Conservation (phyloP, 2,113 vertebrate genomes). For the Brienomyrus longianalis region DNA sequence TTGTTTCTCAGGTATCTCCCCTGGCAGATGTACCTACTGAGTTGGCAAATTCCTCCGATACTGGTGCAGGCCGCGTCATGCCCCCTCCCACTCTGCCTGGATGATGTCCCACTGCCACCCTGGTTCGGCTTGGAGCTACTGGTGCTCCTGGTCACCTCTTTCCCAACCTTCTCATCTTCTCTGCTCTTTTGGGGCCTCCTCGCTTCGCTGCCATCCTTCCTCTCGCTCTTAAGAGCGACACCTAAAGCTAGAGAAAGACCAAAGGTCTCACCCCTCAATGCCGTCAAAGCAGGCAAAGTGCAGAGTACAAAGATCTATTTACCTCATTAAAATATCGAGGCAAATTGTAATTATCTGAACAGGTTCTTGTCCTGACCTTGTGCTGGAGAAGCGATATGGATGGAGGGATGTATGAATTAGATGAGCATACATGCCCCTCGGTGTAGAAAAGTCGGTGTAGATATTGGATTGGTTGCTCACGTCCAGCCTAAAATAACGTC, state of each 20-base stretch:
- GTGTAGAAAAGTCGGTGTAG: not conserved
- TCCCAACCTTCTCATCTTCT: constrained; percentile 12
- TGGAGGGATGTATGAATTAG: not conserved
- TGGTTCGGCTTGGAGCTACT: constrained; percentile 24
- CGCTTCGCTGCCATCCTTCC: too few relatives aligned
- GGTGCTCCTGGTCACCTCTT: constrained; percentile 8
- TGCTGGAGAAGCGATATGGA: not conserved
- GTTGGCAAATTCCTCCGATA: constrained; percentile 46
- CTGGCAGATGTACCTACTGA: constrained; percentile 35
- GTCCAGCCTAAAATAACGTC: constrained; percentile 20
- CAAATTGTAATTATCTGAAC: not conserved
- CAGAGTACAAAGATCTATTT: not conserved
- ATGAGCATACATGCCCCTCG: not conserved
- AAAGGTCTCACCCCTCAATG: not conserved
- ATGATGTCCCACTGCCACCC: not conserved
- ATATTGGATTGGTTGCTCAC: not conserved
- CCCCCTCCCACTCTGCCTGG: not conserved
- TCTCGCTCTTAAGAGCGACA: constrained; percentile 32
- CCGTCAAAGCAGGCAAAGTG: not conserved
- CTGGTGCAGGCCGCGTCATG: constrained; percentile 32
- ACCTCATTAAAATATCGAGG: not conserved
- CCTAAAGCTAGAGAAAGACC: constrained; percentile 20
- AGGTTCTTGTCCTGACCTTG: not conserved
- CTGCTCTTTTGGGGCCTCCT: not conserved
- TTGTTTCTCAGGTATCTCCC: constrained; percentile 44